Base-by-base conservation (phyloP, 2,888 invertebrate species). In the Caenorhabditis sinica region DNA sequence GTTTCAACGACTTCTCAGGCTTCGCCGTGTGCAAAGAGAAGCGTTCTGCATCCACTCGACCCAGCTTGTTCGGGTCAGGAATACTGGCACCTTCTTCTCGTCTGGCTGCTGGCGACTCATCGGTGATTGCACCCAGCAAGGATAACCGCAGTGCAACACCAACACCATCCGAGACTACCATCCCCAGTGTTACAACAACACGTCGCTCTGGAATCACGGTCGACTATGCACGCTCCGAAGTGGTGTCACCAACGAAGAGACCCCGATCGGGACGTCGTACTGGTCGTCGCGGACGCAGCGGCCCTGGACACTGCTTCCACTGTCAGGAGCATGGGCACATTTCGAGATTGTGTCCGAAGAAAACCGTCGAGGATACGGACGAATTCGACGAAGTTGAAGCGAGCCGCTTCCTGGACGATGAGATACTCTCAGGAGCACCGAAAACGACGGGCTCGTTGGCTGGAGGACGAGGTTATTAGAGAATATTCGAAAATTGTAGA, bases 311-410 rank as follows among this genome's bases (percentile, higher is more conserved):
- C 36, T 80, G 80, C 15, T 80, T 72, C 20, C 72, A 80, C 60
- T 80, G 80, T 51, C 72, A 72, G 25, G 72, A 72, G 51, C 80
- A 80, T 33, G 80, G 80, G 15, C 80, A 80, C 33, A 72, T 80
- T 28, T 80, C 80, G 72, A 56, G 72, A 49, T 15, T 49, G 80
- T 80, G 80, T 23, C 80, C 80, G 60, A 73, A 73, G 43, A 80
- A 80, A 28, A n/a, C 28, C 20, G 28, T 40, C 6, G 60, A 40
- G 8, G 40, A 69, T n/a, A 20, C 69, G 8, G 75, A 65, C n/a
- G 66, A 76, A 5, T 45, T 28, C 11, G 75, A 33, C 17, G 63
- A 28, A 20, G 23, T 40, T 11, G 65, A 33, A 69, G 56, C 36
- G 60, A 36, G 13, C 23, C 56, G 9, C 9, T 23, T 20, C 23